A percentile compares a stretch with the other conserved stretches of the same genome.
Evolutionary conservation across 2,888 invertebrate genomes (phyloP).

Genomic region (Pocota personata): DNA sequence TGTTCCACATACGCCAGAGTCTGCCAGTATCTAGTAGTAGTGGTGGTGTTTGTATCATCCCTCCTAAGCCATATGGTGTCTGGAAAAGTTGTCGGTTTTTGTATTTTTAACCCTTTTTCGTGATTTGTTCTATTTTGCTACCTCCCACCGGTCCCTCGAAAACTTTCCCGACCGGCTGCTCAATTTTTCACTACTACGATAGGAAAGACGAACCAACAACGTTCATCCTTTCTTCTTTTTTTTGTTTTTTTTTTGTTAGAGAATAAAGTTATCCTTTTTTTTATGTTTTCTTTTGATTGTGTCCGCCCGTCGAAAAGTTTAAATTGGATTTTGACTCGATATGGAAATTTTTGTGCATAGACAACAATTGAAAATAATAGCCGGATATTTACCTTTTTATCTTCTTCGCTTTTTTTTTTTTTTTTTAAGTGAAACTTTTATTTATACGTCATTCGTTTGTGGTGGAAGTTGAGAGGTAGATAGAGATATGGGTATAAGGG

Average conservation of each 20-base stretch:
- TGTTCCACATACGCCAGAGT: constrained; percentile 71
- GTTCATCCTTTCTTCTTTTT: constrained; percentile 23
- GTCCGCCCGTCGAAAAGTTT: constrained; percentile 74
- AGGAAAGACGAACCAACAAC: background rate
- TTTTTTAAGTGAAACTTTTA: constrained; percentile 68
- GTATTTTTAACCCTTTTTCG: constrained; percentile 63
- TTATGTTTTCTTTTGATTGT: constrained; percentile 56
- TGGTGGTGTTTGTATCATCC: constrained; percentile 30
- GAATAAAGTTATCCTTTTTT: constrained; percentile 32
- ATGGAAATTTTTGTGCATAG: constrained; percentile 74
- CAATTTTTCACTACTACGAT: constrained; percentile 38
- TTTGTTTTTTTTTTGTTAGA: background rate
- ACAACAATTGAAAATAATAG: constrained; percentile 75
- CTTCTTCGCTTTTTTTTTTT: constrained; percentile 61
- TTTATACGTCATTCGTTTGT: constrained; percentile 58
- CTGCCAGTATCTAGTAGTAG: background rate
- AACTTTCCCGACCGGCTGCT: constrained; percentile 69
- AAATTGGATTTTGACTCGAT: constrained; percentile 75
- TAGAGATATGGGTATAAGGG: background rate
- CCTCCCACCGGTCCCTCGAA: background rate
- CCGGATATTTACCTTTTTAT: constrained; percentile 74
- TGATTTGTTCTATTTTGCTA: constrained; percentile 59
- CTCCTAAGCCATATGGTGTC: constrained; percentile 67
- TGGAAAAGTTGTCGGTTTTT: constrained; percentile 67
- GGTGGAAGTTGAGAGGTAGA: background rate